A percentile compares a stretch with the other conserved stretches of the same genome.
Evolutionary conservation across 2,888 invertebrate genomes (phyloP).

Genomic region (Apotomis capreana): DNA sequence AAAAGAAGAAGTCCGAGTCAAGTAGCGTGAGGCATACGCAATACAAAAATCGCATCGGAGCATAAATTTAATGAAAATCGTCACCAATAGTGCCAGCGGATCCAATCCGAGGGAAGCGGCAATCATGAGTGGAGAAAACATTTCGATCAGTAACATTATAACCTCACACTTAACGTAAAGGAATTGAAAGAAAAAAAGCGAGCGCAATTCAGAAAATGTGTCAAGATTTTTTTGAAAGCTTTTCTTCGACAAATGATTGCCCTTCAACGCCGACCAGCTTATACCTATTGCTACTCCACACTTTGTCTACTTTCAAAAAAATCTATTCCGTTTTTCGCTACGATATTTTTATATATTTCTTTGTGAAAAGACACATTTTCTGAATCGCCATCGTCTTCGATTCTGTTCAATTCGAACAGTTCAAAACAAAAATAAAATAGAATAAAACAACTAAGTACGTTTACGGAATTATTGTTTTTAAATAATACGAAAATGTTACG

Average conservation of each 20-base stretch:
- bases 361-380: conserved; percentile 91
- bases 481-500: conserved; percentile 49
- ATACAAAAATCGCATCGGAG: conserved; percentile 23
- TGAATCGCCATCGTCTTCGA: conserved; percentile 75
- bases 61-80: conserved; percentile 33
- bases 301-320: conserved; percentile 84
- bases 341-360: conserved; percentile 85
- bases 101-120: conserved; percentile 82
- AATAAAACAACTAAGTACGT: conserved; percentile 17
- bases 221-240: conserved; percentile 85
- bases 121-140: conserved; percentile 83
- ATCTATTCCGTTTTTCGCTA: conserved; percentile 77
- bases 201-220: conserved; percentile 87
- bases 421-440: conserved; percentile 31
- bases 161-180: conserved; percentile 55
- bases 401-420: conserved; percentile 33
- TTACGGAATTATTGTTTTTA: conserved; percentile 24
- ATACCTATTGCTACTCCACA: conserved; percentile 73
- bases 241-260: conserved; percentile 82
- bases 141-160: conserved; percentile 72
- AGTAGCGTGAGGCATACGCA: conserved; percentile 26
- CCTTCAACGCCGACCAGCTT: conserved; percentile 64
- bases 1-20: conserved; percentile 14
- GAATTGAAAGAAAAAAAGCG: conserved; percentile 64
- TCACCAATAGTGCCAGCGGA: conserved; percentile 81